Conservation (phyloP, 2,888 invertebrate genomes). For the Caenorhabditis sp. region DNA sequence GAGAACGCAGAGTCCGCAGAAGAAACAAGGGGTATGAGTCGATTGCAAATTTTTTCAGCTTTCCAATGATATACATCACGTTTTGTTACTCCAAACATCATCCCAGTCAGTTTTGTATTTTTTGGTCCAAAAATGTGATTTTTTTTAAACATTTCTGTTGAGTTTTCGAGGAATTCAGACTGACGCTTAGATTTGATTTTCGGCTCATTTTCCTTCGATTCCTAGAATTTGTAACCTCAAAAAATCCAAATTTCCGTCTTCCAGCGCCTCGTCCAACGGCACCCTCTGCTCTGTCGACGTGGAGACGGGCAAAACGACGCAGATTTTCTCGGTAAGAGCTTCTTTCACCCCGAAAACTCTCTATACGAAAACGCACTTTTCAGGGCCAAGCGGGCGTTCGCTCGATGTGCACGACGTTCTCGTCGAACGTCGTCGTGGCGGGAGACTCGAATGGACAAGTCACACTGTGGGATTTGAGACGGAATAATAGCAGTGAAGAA, state of each 20-base stretch:
- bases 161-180: no score
- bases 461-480: constrained; percentile 61
- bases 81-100: no score
- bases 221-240: no score
- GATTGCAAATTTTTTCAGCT: no score
- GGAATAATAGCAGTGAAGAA: constrained; percentile 17
- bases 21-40: no score
- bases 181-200: not conserved
- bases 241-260: not conserved
- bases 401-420: constrained; percentile 57
- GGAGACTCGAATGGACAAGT: constrained; percentile 64
- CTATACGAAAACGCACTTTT: no score
- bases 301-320: constrained; percentile 50
- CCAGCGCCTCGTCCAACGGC: constrained; percentile 55
- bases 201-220: no score
- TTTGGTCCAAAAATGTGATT: not conserved
- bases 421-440: constrained; percentile 46
- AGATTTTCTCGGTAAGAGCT: constrained; percentile 25
- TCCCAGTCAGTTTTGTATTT: no score
- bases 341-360: not conserved
- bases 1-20: no score
- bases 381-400: constrained; percentile 61
- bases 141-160: no score
- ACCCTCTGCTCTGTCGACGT: constrained; percentile 41
- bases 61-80: no score